phyloP scores from a whole-genome alignment of 2,797 vertebrate genomes.

The Enteromius unitaeniatus region DNA sequence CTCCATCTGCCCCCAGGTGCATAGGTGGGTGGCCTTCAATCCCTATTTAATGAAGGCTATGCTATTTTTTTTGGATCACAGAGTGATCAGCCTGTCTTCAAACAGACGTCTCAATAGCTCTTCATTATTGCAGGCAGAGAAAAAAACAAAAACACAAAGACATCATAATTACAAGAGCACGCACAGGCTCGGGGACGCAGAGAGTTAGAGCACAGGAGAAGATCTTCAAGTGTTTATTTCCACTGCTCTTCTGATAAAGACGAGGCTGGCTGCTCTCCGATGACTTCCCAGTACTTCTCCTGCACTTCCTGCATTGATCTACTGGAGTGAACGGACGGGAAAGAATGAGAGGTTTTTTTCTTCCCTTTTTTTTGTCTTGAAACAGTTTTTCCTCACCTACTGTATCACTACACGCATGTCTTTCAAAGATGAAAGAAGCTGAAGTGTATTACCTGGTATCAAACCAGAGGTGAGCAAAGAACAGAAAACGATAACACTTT shows the following conservation, averaged over 20 bases:
- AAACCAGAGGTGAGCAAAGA: neutral
- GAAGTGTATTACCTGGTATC: neutral
- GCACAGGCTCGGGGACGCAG: constrained; percentile 36
- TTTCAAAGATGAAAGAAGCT: constrained; percentile 8
- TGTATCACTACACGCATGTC: neutral
- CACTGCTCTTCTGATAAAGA: constrained; percentile 49
- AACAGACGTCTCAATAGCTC: constrained; percentile 56
- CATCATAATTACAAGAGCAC: constrained; percentile 53
- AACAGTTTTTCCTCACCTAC: constrained; percentile 9
- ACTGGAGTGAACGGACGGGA: constrained; percentile 31
- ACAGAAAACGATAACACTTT: no score
- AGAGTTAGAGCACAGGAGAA: constrained; percentile 15
- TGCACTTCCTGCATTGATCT: constrained; percentile 53
- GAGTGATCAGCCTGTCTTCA: constrained; percentile 49
- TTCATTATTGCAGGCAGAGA: constrained; percentile 57
- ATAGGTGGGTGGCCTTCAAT: constrained; percentile 60
- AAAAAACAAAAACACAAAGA: constrained; percentile 55
- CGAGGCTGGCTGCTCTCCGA: constrained; percentile 29
- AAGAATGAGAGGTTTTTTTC: neutral
- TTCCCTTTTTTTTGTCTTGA: constrained; percentile 10
- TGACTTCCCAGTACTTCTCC: constrained; percentile 48
- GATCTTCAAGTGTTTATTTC: constrained; percentile 55
- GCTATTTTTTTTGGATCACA: constrained; percentile 55
- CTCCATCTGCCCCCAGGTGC: constrained; percentile 44
- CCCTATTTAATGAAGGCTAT: constrained; percentile 62